Base-by-base conservation (phyloP, 2,113 vertebrate species). In the Saimiri boliviensis region DNA sequence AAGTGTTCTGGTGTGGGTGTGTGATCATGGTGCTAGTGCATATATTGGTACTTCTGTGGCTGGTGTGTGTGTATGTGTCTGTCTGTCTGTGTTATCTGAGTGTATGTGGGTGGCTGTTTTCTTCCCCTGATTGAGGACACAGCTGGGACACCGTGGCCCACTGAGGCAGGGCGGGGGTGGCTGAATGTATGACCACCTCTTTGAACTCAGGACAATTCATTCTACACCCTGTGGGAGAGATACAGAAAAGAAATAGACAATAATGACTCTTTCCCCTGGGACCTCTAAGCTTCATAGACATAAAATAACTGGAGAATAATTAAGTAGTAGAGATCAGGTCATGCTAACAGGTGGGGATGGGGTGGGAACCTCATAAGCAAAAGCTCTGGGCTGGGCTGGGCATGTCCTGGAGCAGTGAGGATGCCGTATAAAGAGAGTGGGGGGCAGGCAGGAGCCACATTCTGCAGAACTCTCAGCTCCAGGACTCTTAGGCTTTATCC, bases 251-350 rank as follows among this genome's bases (percentile, higher is more conserved):
- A 96, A 93, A 94, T 52, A 90, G 84, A 70, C 80, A 94, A 88
- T 87, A 94, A 92, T 89, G 70, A 30, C 13, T 73, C 56, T 96
- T 42, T 66, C 87, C 93, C 95, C 93, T 91, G 93, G 83, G 96
- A 63, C 91, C 80, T 91, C 83, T 94, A 90, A 96, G 80, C 56
- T 89, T 88, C 74, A n/a, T 23, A 89, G 86, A 87, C 74, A 89
- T 88, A 86, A 86, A 97, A 63, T 92, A 52, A 84, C 89, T 80
- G 7, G 87, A 85, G 88, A 82, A 96, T 96, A 97, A 97, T 95
- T 63, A 89, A 91, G 60, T 91, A 91, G 42, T 60, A 76, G 88
- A 87, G 91, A 91, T 76, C 56, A 89, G 70, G 71, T 56, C 73
- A 32, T 66, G 91, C 56, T 70, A 87, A 94, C 93, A 93, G 93